Evolutionary conservation across 1,140 invertebrate species (phyloP).

Genomic region (Dermatophagoides farinae): DNA sequence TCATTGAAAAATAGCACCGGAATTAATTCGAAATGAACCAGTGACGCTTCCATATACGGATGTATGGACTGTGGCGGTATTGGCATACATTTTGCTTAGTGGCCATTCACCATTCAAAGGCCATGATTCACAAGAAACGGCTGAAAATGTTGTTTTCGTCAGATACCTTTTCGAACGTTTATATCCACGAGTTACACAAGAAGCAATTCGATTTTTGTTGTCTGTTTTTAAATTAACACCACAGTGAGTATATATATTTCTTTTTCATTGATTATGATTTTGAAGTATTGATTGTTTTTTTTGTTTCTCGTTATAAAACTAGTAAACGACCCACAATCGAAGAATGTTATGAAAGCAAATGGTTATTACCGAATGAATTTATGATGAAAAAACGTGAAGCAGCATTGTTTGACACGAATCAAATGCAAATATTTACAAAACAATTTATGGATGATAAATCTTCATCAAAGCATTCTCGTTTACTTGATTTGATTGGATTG

Average conservation of each 20-base stretch:
- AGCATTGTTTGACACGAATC: conserved; percentile 57
- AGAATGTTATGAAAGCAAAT: conserved; percentile 84
- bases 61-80: conserved; percentile 81
- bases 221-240: conserved; percentile 79
- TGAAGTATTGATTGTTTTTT: conserved; percentile 9
- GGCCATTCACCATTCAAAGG: conserved; percentile 80
- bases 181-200: conserved; percentile 79
- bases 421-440: conserved; percentile 30
- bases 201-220: conserved; percentile 82
- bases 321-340: conserved; percentile 80
- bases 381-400: conserved; percentile 79
- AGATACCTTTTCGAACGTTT: conserved; percentile 83
- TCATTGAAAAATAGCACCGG: conserved; percentile 43
- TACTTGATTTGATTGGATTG: conserved; percentile 13
- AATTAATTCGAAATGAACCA: conserved; percentile 59
- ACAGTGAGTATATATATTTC: conserved; percentile 35
- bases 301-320: conserved; percentile 21
- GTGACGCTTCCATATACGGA: conserved; percentile 69
- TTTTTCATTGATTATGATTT: background rate
- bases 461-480: background rate
- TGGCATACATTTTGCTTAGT: conserved; percentile 80
- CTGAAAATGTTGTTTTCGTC: conserved; percentile 74
- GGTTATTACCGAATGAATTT: conserved; percentile 70
- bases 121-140: conserved; percentile 54
- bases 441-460: conserved; percentile 17